These are phyloP conservation scores for Machimus rusticus DNA, from an alignment of 2,888 invertebrate genomes.

Conservation along the genomic window DNA sequence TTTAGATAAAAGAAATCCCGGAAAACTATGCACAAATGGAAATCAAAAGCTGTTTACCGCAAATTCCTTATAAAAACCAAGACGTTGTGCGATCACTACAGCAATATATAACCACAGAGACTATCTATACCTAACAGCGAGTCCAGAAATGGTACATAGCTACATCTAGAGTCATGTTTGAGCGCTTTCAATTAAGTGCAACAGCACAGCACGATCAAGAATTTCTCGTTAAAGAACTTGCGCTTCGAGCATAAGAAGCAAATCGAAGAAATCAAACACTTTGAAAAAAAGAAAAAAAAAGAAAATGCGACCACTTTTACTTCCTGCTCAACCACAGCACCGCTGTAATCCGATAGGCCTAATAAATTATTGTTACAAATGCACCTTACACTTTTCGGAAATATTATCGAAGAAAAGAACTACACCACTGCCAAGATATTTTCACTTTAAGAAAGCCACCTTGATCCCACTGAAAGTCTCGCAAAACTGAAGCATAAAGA, in stretches of 20 bases:
- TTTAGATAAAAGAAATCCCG: not conserved
- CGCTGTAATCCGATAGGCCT: not conserved
- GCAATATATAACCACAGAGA: not conserved
- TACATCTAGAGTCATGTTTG: not conserved
- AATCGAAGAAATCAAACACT: not conserved
- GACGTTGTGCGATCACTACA: not conserved
- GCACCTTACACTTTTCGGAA: not conserved
- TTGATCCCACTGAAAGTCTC: not conserved
- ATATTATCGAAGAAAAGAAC: not conserved
- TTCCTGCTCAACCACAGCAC: not conserved
- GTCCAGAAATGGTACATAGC: not conserved
- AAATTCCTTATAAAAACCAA: not conserved
- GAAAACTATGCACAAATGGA: not conserved
- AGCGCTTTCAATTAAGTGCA: not conserved
- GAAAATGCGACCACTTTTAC: slow-evolving; percentile 33
- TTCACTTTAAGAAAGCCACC: not conserved
- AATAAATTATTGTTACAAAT: not conserved
- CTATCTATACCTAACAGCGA: not conserved
- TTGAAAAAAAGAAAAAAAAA: too few relatives aligned
- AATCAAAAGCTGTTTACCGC: not conserved
- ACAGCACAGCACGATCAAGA: not conserved
- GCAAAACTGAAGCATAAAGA: not conserved
- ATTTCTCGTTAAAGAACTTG: slow-evolving; percentile 22
- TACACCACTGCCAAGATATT: not conserved
- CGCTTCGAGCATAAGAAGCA: not conserved